Conservation (phyloP, 37 sponge, comb jelly and placozoan species). For the Halisarca cf. caerulea region DNA sequence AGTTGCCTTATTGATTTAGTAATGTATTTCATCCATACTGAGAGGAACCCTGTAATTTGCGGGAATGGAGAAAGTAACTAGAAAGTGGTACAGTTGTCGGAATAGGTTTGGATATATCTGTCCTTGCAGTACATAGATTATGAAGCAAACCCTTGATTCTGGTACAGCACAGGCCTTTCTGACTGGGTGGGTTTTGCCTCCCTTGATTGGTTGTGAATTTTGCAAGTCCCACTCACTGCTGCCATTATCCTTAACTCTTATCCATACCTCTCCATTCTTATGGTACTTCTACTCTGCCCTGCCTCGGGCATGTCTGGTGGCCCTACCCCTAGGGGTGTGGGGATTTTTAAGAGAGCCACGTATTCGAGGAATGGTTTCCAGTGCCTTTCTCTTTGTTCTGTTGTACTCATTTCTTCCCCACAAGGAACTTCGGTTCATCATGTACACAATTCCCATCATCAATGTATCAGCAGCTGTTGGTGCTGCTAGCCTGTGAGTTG, state of each 20-base stretch:
- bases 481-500: conserved; percentile 71
- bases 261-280: conserved; percentile 77
- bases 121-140: too few species aligned
- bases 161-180: too few species aligned
- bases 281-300: conserved; percentile 98
- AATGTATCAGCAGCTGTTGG: conserved; percentile 76
- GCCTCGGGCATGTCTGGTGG: conserved; percentile 78
- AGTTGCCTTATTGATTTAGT: too few species aligned
- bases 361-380: conserved; percentile 26
- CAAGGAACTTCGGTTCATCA: conserved; percentile 95
- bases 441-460: conserved; percentile 90
- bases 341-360: conserved; percentile 60
- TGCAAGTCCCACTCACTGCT: neutral
- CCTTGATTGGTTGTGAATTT: too few species aligned
- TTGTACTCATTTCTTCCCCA: conserved; percentile 97
- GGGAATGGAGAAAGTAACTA: too few species aligned
- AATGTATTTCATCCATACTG: too few species aligned
- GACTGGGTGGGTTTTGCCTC: too few species aligned
- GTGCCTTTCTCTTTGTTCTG: conserved; percentile 77
- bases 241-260: conserved; percentile 34
- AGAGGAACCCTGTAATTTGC: too few species aligned
- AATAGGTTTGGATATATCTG: too few species aligned
- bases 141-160: too few species aligned
- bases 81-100: too few species aligned
- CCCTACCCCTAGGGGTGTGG: conserved; percentile 71